Evolutionary conservation across 1,140 invertebrate genomes (phyloP).

Genomic region (Atopsyche davidsoni): DNA sequence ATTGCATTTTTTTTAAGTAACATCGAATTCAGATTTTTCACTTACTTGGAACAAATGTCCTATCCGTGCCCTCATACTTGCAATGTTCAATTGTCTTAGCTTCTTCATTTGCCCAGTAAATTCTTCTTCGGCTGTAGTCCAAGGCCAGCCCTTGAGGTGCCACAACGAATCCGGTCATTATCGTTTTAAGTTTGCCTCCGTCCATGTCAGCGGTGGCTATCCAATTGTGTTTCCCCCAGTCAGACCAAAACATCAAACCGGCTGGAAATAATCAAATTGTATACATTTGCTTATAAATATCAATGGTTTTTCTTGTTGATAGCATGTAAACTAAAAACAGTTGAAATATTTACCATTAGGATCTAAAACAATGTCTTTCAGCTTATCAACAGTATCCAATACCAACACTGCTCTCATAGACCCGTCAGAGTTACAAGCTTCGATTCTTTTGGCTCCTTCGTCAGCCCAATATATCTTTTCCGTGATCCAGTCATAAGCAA

Average conservation of each 20-base stretch:
- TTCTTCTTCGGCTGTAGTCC: constrained; percentile 60
- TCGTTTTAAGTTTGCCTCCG: constrained; percentile 59
- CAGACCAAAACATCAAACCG: constrained; percentile 82
- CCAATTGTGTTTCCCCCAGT: constrained; percentile 75
- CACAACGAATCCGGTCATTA: constrained; percentile 65
- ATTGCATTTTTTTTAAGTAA: not conserved
- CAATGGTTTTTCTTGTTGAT: not conserved
- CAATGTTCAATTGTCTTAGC: constrained; percentile 76
- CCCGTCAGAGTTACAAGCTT: constrained; percentile 74
- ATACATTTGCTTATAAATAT: not conserved
- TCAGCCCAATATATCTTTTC: constrained; percentile 89
- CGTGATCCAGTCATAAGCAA: constrained; percentile 82
- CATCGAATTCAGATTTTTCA: constrained; percentile 4
- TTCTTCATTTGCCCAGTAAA: constrained; percentile 80
- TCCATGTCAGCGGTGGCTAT: constrained; percentile 88
- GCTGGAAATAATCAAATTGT: constrained; percentile 39
- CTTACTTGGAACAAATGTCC: constrained; percentile 61
- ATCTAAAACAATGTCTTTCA: constrained; percentile 78
- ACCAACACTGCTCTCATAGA: constrained; percentile 68
- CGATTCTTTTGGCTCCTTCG: constrained; percentile 71
- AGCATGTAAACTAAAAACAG: constrained; percentile 9
- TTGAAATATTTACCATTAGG: constrained; percentile 53
- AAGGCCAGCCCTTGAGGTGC: constrained; percentile 80
- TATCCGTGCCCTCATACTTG: constrained; percentile 70
- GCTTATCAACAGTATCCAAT: constrained; percentile 75